These are phyloP conservation scores for Alexandromys fortis DNA, from an alignment of 2,113 vertebrate genomes.

Conservation along the genomic window DNA sequence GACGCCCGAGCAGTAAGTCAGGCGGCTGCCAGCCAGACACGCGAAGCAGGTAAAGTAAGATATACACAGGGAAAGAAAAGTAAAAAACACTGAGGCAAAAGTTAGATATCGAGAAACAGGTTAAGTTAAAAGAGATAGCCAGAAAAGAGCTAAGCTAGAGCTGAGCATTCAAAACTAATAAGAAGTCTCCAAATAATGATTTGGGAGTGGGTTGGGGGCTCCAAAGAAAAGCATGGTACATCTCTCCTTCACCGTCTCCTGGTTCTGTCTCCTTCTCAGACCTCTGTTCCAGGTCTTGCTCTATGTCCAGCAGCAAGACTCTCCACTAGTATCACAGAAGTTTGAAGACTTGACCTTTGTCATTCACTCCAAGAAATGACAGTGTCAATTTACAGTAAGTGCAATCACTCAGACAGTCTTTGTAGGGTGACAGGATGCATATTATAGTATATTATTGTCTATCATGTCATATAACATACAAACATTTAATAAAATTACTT, in stretches of 20 bases:
- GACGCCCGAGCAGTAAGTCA: not conserved
- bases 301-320: not conserved
- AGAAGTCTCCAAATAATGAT: not conserved
- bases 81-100: not conserved
- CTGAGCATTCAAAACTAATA: not conserved
- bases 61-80: not conserved
- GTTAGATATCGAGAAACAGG: not conserved
- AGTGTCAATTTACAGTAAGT: not conserved
- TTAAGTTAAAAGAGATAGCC: not conserved
- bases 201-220: not conserved
- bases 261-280: not conserved
- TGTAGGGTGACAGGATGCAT: not conserved
- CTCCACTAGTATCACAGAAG: not conserved
- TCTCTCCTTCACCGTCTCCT: not conserved
- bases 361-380: not conserved
- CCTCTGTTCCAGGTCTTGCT: not conserved
- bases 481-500: not conserved
- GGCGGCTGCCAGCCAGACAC: not conserved
- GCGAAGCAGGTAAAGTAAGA: not conserved
- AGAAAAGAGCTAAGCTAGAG: not conserved
- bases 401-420: not conserved
- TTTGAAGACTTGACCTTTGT: not conserved
- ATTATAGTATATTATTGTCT: not conserved
- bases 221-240: not conserved
- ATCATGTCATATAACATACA: not conserved